A percentile compares a stretch with the other conserved stretches of the same genome.
phyloP scores from a whole-genome alignment of 2,888 invertebrate genomes.

The Conomelus anceps region DNA sequence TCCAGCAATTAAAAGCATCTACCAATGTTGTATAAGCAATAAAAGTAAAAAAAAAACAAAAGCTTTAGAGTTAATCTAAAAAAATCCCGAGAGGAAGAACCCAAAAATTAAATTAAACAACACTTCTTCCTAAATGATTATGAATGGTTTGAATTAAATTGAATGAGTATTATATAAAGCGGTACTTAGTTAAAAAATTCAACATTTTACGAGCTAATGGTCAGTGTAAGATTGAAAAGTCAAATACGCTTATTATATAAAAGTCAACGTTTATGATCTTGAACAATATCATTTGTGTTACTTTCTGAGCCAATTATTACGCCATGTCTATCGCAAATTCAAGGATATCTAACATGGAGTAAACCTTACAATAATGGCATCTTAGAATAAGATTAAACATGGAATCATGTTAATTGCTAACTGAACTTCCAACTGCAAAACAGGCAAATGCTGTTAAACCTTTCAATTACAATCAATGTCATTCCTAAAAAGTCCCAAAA shows the following conservation, averaged over 20 bases:
- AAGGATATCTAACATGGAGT: neutral
- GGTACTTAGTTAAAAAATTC: neutral
- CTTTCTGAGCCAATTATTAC: neutral
- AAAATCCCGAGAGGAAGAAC: neutral
- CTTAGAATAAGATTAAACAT: neutral
- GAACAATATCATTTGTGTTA: neutral
- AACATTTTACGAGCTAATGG: neutral
- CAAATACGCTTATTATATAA: neutral
- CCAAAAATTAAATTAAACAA: neutral
- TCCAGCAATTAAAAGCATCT: neutral
- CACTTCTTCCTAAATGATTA: neutral
- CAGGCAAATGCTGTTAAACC: neutral
- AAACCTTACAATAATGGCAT: neutral
- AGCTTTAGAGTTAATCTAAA: neutral
- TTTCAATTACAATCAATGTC: neutral
- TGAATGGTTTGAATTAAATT: neutral
- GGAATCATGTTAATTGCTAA: neutral
- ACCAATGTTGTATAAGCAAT: neutral
- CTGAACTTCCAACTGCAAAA: neutral
- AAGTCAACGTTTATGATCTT: neutral
- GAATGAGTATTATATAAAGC: neutral
- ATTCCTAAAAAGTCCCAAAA: neutral
- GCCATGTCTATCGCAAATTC: neutral
- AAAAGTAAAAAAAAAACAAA: neutral
- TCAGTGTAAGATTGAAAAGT: neutral